phyloP scores from a whole-genome alignment of 1,140 invertebrate genomes.

The Whitmania pigra region DNA sequence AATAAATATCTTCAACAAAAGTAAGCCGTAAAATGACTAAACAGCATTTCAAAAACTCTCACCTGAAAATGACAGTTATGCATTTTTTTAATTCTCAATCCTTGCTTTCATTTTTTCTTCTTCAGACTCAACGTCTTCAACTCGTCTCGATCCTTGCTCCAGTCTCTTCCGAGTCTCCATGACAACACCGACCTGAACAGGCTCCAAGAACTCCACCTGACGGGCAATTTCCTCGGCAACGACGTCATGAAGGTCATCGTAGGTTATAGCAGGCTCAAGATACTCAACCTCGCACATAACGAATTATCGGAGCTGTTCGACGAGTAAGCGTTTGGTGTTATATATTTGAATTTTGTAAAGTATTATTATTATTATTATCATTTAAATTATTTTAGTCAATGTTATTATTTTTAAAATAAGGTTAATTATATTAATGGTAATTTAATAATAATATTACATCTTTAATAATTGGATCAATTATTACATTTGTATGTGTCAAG shows the following conservation, averaged over 20 bases:
- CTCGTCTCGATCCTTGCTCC: conserved; percentile 32
- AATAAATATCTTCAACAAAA: no score
- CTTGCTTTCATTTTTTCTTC: conserved; percentile 17
- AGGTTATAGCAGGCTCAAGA: conserved; percentile 34
- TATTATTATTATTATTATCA: no score
- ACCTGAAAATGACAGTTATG: no score
- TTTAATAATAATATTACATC: no score
- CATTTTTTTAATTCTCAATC: no score
- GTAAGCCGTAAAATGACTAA: no score
- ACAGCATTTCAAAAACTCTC: no score
- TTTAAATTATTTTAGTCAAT: no score
- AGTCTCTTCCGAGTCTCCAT: conserved; percentile 32
- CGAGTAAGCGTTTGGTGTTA: conserved; percentile 28
- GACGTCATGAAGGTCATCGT: conserved; percentile 33
- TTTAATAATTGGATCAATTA: no score
- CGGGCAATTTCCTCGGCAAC: conserved; percentile 37
- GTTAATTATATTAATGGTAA: no score
- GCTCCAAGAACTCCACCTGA: conserved; percentile 39
- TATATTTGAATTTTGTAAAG: not conserved
- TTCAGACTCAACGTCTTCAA: conserved; percentile 35
- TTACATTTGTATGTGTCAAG: no score
- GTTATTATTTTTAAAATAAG: no score
- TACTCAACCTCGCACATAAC: conserved; percentile 39
- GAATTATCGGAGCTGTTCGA: conserved; percentile 35
- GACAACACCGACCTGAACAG: conserved; percentile 36